These are phyloP conservation scores for Neodiprion lecontei DNA, from an alignment of 1,140 invertebrate genomes.

Conservation along the genomic window DNA sequence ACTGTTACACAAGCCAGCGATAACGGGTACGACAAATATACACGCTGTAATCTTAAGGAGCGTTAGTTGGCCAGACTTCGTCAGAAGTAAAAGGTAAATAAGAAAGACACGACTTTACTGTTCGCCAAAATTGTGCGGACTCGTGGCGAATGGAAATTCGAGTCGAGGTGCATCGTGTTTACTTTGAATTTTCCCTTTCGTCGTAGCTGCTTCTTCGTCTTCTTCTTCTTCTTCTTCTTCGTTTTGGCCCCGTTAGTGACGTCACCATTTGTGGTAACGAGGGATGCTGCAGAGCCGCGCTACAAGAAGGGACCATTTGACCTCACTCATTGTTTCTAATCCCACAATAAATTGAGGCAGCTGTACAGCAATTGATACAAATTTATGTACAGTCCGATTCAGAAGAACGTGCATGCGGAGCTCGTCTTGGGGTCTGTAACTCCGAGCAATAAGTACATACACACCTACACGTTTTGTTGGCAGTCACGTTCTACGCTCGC, in stretches of 20 bases:
- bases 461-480: no score
- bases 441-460: no score
- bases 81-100: no score
- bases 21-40: neutral
- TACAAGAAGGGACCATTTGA: conserved; percentile 55
- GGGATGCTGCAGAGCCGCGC: conserved; percentile 40
- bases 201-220: conserved; percentile 7
- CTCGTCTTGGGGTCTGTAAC: no score
- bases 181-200: conserved; percentile 16
- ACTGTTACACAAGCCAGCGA: no score
- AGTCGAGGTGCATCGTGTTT: conserved; percentile 8
- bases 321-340: conserved; percentile 61
- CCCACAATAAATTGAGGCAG: conserved; percentile 62
- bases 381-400: conserved; percentile 58
- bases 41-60: neutral
- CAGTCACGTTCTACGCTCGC: no score
- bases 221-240: conserved; percentile 17
- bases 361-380: conserved; percentile 62
- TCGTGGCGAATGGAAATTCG: no score
- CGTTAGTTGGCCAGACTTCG: no score
- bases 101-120: no score
- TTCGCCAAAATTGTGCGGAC: no score
- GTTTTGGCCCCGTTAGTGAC: conserved; percentile 18
- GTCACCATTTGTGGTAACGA: conserved; percentile 14
- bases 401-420: conserved; percentile 32